Base-by-base conservation (phyloP, 2,888 invertebrate genomes). In the Torymus texanus region DNA sequence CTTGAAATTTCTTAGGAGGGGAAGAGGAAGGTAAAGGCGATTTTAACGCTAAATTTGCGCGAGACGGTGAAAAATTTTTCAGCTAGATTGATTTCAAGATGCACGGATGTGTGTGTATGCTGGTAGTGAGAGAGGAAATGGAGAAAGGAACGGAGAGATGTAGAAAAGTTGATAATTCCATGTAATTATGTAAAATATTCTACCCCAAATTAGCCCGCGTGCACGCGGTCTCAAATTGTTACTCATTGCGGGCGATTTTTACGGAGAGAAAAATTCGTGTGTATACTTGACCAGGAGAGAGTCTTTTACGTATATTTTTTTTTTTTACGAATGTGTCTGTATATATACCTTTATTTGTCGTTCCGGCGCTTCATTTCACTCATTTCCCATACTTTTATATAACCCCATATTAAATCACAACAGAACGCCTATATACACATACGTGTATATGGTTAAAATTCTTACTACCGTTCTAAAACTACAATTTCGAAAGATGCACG, bases 161-260 rank as follows among this genome's bases (percentile, higher is more conserved):
- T 77, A 53, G 21, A 41, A 50, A 72, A 66, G 70, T 59, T 58
- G 59, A 66, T 63, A 77, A 53, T 77, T 18, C 16, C 16, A 63
- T 58, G 66, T 29, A 75, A 79, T 79, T 79, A 79, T 79, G 79
- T 67, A 75, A 75, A 79, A 55, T 75, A 75, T 73, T 68, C 68
- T 59, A 41, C 66, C 12, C 24, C 53, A 14, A 66, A 53, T 53
- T 66, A 41, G 16, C 51, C 53, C 53, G 18, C 14, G 16, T 4
- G 12, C 21, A 55, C 16, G 29, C 14, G 18, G 41, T 16, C 59
- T 61, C 41, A 18, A 63, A 70, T 63, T 53, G 75, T 70, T 75
- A 71, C 75, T 59, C 21, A 21, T 58, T 58, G 41, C 53, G 1
- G 21, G 53, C 65, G 68, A 70, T 58, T 67, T 65, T 71, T 61